Evolutionary conservation across 1,140 invertebrate genomes (phyloP).

Genomic region (Solenopsis fugax): DNA sequence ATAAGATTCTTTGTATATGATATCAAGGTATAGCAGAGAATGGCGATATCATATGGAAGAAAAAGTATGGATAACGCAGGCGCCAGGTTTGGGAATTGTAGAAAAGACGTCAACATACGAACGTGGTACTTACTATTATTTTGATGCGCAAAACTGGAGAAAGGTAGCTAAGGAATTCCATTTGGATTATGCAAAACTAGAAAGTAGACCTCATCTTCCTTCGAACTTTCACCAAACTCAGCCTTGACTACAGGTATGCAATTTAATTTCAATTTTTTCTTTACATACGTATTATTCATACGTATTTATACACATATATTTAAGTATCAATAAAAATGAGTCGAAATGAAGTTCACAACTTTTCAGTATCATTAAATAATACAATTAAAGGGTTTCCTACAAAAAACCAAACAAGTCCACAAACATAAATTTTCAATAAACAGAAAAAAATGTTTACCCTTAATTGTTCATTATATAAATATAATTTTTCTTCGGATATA

Average conservation of each 20-base stretch:
- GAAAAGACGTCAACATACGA: constrained; percentile 98
- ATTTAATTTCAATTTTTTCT: constrained; percentile 30
- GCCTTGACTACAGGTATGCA: constrained; percentile 86
- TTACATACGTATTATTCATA: neutral
- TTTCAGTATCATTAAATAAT: neutral
- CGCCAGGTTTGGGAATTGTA: constrained; percentile 95
- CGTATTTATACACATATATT: neutral
- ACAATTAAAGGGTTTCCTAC: neutral
- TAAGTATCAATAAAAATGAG: neutral
- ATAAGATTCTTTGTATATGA: constrained; percentile 1
- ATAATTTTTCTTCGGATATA: too few relatives aligned
- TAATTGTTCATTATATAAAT: too few relatives aligned
- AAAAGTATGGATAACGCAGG: constrained; percentile 99
- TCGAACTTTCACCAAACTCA: constrained; percentile 85
- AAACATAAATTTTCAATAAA: too few relatives aligned
- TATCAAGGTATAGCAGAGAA: constrained; percentile 95
- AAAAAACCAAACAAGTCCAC: too few relatives aligned
- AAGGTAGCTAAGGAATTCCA: constrained; percentile 98
- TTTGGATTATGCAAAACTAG: constrained; percentile 98
- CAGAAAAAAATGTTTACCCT: too few relatives aligned
- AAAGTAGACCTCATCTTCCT: constrained; percentile 92
- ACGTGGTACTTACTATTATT: constrained; percentile 99
- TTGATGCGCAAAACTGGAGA: constrained; percentile 98
- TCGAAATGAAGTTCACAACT: constrained; percentile 2
- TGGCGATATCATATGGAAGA: constrained; percentile 99